phyloP scores from a whole-genome alignment of 1,140 invertebrate species.

The Campoletis sonorensis region DNA sequence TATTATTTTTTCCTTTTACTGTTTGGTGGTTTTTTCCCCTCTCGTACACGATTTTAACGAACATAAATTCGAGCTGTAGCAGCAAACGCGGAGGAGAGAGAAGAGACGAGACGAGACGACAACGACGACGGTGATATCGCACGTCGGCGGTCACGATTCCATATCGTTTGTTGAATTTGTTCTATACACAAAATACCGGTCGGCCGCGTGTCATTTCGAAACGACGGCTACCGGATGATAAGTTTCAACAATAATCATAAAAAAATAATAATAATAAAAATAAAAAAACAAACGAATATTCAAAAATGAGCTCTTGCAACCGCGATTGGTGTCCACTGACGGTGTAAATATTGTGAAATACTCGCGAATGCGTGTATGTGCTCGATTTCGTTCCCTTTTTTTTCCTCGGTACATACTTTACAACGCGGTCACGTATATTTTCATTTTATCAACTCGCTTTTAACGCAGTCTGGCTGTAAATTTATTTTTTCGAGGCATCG shows the following conservation, averaged over 20 bases:
- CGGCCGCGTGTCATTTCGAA: slow-evolving; percentile 29
- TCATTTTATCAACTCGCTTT: neutral
- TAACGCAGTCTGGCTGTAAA: neutral
- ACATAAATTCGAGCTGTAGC: slow-evolving; percentile 27
- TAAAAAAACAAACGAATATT: slow-evolving; percentile 8
- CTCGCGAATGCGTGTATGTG: slow-evolving; percentile 3
- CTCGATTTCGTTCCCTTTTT: neutral
- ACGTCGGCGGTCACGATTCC: slow-evolving; percentile 31
- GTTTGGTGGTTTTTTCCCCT: neutral
- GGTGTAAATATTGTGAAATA: slow-evolving; percentile 40
- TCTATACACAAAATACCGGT: neutral
- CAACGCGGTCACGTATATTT: neutral
- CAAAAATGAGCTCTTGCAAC: neutral
- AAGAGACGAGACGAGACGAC: slow-evolving; percentile 1
- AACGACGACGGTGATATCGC: slow-evolving; percentile 36
- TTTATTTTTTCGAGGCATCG: neutral
- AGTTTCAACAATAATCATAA: neutral
- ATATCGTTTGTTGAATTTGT: slow-evolving; percentile 35
- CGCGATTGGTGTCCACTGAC: slow-evolving; percentile 6
- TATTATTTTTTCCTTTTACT: slow-evolving; percentile 7
- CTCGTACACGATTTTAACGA: slow-evolving; percentile 1
- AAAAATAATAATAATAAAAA: no score
- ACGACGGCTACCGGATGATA: slow-evolving; percentile 34
- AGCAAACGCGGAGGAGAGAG: neutral
- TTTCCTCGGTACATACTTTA: neutral